Evolutionary conservation across 2,797 vertebrate genomes (phyloP).

Genomic region (Podarcis lilfordi): DNA sequence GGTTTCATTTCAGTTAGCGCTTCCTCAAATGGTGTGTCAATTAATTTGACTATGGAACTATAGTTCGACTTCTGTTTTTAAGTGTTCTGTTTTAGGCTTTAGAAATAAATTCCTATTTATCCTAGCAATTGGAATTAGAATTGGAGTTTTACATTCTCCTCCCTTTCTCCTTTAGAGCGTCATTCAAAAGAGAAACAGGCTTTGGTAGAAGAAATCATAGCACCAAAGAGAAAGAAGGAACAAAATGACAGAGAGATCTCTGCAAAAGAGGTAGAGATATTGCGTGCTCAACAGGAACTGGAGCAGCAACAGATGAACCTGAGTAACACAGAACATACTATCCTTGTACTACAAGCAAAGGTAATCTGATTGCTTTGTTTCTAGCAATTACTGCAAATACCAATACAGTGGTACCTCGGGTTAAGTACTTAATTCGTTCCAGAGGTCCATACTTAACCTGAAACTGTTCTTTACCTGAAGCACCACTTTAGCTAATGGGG

Average conservation of each 20-base stretch:
- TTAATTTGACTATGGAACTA: neutral
- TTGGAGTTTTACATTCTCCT: slow-evolving; percentile 24
- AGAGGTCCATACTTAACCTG: too few relatives aligned
- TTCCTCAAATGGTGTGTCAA: neutral
- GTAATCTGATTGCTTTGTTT: slow-evolving; percentile 20
- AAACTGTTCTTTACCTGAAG: too few relatives aligned
- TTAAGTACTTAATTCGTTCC: too few relatives aligned
- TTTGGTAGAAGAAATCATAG: slow-evolving; percentile 53
- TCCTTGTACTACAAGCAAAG: slow-evolving; percentile 41
- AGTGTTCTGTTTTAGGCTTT: neutral
- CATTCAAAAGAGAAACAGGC: slow-evolving; percentile 53
- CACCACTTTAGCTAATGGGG: too few relatives aligned
- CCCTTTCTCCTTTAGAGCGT: neutral
- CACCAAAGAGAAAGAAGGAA: slow-evolving; percentile 53
- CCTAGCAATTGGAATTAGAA: neutral
- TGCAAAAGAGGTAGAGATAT: slow-evolving; percentile 49
- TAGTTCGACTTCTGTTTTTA: neutral
- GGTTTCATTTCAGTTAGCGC: neutral
- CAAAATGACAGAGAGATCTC: slow-evolving; percentile 35
- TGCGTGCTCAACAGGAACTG: slow-evolving; percentile 54
- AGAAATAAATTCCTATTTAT: neutral
- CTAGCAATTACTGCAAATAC: slow-evolving; percentile 7
- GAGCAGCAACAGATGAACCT: slow-evolving; percentile 47
- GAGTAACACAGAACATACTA: slow-evolving; percentile 53
- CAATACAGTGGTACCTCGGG: neutral